A percentile compares a stretch with the other conserved stretches of the same genome.
Evolutionary conservation across 1,140 invertebrate genomes (phyloP).

Genomic region (Spodoptera litura): DNA sequence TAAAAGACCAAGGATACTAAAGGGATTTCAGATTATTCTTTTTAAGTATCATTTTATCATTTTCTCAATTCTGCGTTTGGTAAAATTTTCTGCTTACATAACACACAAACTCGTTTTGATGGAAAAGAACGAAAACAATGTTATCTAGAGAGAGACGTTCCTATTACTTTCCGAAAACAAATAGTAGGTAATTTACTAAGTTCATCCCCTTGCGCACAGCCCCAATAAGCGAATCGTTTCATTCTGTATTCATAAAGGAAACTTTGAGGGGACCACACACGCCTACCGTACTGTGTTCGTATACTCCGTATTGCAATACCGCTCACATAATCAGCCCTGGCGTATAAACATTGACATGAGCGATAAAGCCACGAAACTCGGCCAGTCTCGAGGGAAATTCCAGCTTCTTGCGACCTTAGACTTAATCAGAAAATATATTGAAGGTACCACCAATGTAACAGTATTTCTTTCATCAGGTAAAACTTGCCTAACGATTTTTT

Average conservation of each 20-base stretch:
- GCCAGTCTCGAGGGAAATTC: constrained; percentile 57
- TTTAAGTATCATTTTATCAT: no score
- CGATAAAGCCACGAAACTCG: constrained; percentile 54
- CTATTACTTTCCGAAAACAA: background rate
- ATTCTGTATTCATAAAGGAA: constrained; percentile 41
- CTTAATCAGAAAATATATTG: constrained; percentile 64
- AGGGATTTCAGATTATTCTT: no score
- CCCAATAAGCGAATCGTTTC: constrained; percentile 33
- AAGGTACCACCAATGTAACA: constrained; percentile 42
- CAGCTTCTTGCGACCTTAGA: constrained; percentile 50
- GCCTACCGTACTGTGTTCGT: constrained; percentile 7
- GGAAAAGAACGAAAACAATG: no score
- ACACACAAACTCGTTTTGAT: no score
- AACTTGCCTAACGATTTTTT: constrained; percentile 19
- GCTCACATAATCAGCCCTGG: constrained; percentile 48
- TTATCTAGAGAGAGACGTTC: no score
- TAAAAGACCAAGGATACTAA: no score
- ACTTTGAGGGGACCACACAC: constrained; percentile 25
- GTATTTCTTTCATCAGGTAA: constrained; percentile 53
- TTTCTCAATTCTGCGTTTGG: no score
- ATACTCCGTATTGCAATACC: constrained; percentile 22
- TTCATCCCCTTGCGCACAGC: background rate
- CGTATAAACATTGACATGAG: constrained; percentile 60
- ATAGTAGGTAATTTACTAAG: constrained; percentile 5
- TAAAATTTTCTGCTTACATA: no score